phyloP scores from a whole-genome alignment of 2,113 vertebrate species.

The Alosa alosa region DNA sequence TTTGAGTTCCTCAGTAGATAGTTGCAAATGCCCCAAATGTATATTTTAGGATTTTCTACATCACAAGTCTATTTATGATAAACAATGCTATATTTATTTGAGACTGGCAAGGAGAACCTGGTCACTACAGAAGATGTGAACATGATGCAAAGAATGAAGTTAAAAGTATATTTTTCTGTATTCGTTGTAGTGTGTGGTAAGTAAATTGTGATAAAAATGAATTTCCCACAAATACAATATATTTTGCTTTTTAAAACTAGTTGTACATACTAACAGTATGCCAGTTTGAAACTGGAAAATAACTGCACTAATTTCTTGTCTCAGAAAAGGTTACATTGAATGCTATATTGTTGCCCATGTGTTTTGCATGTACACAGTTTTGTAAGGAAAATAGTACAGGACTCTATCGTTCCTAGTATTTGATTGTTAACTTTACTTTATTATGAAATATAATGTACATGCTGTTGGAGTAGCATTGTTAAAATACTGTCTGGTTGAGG shows the following conservation, averaged over 20 bases:
- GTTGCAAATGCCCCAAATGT: slow-evolving; percentile 53
- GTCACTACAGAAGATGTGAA: neutral
- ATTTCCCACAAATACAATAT: slow-evolving; percentile 24
- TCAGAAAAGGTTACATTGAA: neutral
- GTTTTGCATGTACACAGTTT: neutral
- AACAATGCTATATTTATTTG: slow-evolving; percentile 20
- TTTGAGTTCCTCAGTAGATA: neutral
- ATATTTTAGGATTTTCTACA: slow-evolving; percentile 74
- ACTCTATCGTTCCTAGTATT: neutral
- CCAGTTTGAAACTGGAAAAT: neutral
- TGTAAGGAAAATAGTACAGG: neutral
- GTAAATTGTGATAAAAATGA: slow-evolving; percentile 35
- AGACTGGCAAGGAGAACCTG: neutral
- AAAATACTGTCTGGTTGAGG: neutral
- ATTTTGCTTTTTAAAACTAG: neutral
- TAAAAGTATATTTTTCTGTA: slow-evolving; percentile 55
- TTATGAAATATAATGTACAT: neutral
- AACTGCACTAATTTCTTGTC: slow-evolving; percentile 3
- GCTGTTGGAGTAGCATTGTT: neutral
- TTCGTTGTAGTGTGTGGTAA: slow-evolving; percentile 46
- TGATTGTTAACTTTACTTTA: neutral
- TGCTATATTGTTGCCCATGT: neutral
- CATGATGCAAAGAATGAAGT: slow-evolving; percentile 30
- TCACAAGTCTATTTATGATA: slow-evolving; percentile 70
- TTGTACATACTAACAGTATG: slow-evolving; percentile 16